Percentiles rank a stretch among this genome's conserved stretches.
Evolutionary conservation across 2,113 vertebrate genomes (phyloP).

Genomic region (Neodontobutis hainanensis): DNA sequence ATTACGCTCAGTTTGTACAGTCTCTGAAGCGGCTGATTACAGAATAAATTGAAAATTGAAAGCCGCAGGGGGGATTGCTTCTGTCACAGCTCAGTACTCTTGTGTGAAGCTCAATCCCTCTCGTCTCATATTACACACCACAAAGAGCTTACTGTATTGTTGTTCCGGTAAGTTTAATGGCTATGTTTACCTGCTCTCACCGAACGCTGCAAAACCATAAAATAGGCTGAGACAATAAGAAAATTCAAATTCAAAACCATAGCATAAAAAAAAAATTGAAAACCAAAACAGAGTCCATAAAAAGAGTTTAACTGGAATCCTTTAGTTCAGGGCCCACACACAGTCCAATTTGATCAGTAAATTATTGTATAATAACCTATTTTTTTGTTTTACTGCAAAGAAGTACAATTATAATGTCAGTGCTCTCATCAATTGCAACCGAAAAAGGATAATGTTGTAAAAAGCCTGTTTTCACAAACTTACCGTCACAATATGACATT

Average conservation of each 20-base stretch:
- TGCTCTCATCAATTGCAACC: too few relatives aligned
- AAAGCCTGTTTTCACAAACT: too few relatives aligned
- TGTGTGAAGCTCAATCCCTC: conserved; percentile 10
- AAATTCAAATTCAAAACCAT: background rate
- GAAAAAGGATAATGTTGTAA: too few relatives aligned
- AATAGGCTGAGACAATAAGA: background rate
- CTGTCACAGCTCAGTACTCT: conserved; percentile 17
- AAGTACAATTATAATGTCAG: too few relatives aligned
- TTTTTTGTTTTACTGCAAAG: too few relatives aligned
- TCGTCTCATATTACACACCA: conserved; percentile 39
- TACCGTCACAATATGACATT: too few relatives aligned
- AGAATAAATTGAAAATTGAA: conserved; percentile 11
- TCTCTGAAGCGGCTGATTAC: conserved; percentile 17
- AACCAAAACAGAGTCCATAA: background rate
- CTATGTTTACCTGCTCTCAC: background rate
- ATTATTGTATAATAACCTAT: too few relatives aligned
- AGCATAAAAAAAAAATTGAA: background rate
- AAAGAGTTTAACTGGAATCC: background rate
- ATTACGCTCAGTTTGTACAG: background rate
- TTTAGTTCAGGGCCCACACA: too few relatives aligned
- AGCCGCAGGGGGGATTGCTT: conserved; percentile 3
- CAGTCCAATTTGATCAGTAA: too few relatives aligned
- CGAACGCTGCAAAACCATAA: background rate
- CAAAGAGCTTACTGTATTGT: conserved; percentile 20
- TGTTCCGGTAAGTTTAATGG: background rate